A percentile compares a stretch with the other conserved stretches of the same genome.
phyloP scores from a whole-genome alignment of 2,888 invertebrate species.

The Nebria salina region DNA sequence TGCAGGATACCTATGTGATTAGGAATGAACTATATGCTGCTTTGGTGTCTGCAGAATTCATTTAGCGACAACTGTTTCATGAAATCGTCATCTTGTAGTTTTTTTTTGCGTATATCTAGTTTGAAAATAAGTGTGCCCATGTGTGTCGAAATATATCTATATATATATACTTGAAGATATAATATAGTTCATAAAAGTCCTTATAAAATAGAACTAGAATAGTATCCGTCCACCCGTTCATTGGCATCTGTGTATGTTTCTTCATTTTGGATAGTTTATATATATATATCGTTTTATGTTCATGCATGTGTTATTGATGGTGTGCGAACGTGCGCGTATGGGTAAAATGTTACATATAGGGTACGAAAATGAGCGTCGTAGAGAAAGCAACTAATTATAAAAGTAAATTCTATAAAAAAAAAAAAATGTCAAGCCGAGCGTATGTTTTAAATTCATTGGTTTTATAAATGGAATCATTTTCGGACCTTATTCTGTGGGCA shows the following conservation, averaged over 20 bases:
- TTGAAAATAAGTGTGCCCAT: not conserved
- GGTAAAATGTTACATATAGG: not conserved
- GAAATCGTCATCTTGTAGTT: not conserved
- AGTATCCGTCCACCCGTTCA: constrained; percentile 58
- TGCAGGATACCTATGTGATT: too few relatives aligned
- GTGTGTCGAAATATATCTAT: not conserved
- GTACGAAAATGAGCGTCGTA: not conserved
- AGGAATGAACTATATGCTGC: constrained; percentile 8
- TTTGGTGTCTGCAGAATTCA: constrained; percentile 43
- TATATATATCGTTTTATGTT: not conserved
- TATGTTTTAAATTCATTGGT: not conserved
- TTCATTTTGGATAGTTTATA: not conserved
- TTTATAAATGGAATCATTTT: not conserved
- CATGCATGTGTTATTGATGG: not conserved
- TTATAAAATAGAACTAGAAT: constrained; percentile 52
- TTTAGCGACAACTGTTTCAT: constrained; percentile 36
- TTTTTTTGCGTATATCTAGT: not conserved
- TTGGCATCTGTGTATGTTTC: constrained; percentile 29
- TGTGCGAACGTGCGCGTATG: not conserved
- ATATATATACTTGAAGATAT: not conserved
- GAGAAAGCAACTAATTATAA: too few relatives aligned
- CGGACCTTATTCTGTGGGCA: constrained; percentile 40
- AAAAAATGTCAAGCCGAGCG: not conserved
- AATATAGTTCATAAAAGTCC: constrained; percentile 28
- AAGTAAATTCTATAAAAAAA: too few relatives aligned